Percentiles rank a stretch among this genome's conserved stretches.
phyloP scores from a whole-genome alignment of 2,113 vertebrate genomes.

The Hippopotamus amphibius region DNA sequence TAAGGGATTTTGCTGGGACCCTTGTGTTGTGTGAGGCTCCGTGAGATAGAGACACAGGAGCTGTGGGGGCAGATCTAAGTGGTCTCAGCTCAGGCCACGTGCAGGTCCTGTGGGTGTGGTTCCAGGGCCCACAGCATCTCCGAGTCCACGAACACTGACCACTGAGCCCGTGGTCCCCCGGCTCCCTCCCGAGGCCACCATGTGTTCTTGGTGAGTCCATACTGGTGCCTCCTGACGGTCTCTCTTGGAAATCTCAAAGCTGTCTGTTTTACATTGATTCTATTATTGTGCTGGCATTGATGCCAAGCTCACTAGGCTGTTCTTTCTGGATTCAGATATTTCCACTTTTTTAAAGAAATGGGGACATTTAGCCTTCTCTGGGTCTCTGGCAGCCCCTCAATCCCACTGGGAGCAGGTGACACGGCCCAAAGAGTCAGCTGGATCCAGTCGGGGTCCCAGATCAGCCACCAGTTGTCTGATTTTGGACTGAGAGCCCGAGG shows the following conservation, averaged over 20 bases:
- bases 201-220: fast-evolving
- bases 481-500: neutral
- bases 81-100: neutral
- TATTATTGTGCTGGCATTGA: neutral
- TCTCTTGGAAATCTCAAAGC: neutral
- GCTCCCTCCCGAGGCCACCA: fast-evolving
- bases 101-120: neutral
- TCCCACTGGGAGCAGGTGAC: neutral
- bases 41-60: fast-evolving
- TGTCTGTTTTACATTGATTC: neutral
- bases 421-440: neutral
- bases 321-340: neutral
- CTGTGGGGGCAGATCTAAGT: fast-evolving
- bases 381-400: neutral
- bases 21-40: fast-evolving
- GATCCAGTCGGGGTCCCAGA: neutral
- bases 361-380: neutral
- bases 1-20: neutral
- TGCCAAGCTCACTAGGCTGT: neutral
- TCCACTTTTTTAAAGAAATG: neutral
- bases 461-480: fast-evolving
- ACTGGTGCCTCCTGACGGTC: fast-evolving
- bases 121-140: fast-evolving
- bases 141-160: fast-evolving
- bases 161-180: fast-evolving